These are phyloP conservation scores for Zophobas atratus DNA, from an alignment of 1,140 invertebrate genomes.

Conservation along the genomic window DNA sequence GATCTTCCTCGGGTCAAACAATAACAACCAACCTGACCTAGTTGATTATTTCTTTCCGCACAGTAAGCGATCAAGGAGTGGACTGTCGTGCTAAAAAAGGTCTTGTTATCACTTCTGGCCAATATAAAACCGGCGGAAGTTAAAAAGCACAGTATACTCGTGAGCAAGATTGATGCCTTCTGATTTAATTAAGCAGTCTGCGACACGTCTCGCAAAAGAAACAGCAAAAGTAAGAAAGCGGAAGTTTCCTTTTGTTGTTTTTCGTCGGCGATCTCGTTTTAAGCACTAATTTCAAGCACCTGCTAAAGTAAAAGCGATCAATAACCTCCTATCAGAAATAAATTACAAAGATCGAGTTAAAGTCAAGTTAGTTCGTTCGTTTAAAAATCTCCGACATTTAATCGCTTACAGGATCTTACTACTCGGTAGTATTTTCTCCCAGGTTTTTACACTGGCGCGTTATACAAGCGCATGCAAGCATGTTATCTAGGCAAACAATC, in stretches of 20 bases:
- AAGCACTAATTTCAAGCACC: conserved; percentile 38
- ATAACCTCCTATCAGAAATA: conserved; percentile 39
- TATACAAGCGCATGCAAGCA: conserved; percentile 14
- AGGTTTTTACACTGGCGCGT: conserved; percentile 12
- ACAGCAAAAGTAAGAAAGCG: conserved; percentile 12
- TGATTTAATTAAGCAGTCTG: conserved; percentile 17
- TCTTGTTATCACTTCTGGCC: too few species aligned
- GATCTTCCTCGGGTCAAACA: too few species aligned
- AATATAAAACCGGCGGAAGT: too few species aligned
- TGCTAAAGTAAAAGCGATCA: conserved; percentile 39
- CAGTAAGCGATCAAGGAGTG: too few species aligned
- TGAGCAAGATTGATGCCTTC: not conserved
- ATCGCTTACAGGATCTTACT: conserved; percentile 31
- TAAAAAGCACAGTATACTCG: not conserved
- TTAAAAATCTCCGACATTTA: conserved; percentile 37
- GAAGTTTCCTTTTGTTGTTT: conserved; percentile 30
- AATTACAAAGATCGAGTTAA: conserved; percentile 43
- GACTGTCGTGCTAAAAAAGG: too few species aligned
- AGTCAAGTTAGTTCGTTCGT: conserved; percentile 41
- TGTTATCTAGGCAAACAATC: conserved; percentile 28
- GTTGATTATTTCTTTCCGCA: too few species aligned
- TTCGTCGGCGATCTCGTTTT: conserved; percentile 35
- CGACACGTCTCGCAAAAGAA: conserved; percentile 4
- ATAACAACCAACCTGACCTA: too few species aligned
- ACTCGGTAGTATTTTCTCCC: conserved; percentile 15